Evolutionary conservation across 1,140 invertebrate genomes (phyloP), one percentile per base, ranked within the genome.

Genomic region (Nautilus pompilius): DNA sequence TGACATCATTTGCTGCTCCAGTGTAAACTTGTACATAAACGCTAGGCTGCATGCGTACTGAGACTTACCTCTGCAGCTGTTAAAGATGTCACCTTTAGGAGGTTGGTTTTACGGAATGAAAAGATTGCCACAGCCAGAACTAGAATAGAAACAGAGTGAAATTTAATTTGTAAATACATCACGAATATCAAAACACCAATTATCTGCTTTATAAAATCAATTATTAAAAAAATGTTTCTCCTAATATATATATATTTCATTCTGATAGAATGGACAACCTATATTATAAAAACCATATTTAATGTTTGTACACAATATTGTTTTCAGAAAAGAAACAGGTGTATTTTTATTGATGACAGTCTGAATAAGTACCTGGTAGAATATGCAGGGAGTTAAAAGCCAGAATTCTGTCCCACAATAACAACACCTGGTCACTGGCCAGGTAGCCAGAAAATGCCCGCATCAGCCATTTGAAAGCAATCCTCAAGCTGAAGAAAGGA

Each of bases 391-490:
- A 93, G 80, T 96, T 93, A 75, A 94, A 95, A 6, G 91, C 93
- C 1, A 98, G 83, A 58, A 98, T 89, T 63, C 93, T 84, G 80
- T 98, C 95, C 95, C 95, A 98, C 8, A 98, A 83, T 34, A 91
- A 88, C 0, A 98, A 83, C 0, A 98, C 83, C 80, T 98, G 94
- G 72, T 96, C 93, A 4, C 93, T 93, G 0, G 92, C 90, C 53
- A 98, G 83, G 77, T 95, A 93, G 0, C 95, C 95, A 69, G 93
- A 96, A 78, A 96, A 98, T 2, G 91, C 93, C 66, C 93, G 85
- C 87, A 97, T 95, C 10, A 98, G 80, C 95, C 95, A 98, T 80
- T 96, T 96, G 77, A 97, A 95, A 3, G 95, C 93, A 22, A 97
- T 88, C 73, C 90, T 87, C 32, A 95, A 85, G n/a, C 92, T 93